These are phyloP conservation scores for Lucifuga dentata DNA, from an alignment of 2,113 vertebrate genomes.

Conservation along the genomic window DNA sequence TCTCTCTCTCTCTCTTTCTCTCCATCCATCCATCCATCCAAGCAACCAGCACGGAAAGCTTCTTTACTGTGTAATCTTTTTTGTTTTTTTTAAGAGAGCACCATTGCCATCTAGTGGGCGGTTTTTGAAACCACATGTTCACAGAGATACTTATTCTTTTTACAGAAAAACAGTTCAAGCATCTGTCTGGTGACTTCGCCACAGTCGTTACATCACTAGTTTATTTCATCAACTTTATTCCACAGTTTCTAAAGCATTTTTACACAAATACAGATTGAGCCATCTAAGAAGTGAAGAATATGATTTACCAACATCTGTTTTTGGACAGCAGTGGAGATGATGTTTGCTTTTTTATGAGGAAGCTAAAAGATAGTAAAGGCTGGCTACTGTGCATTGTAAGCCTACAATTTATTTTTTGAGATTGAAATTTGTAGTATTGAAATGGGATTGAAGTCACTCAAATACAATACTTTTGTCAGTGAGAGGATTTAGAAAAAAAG, in stretches of 20 bases:
- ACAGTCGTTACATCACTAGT: slow-evolving; percentile 1
- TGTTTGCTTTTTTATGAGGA: too few relatives aligned
- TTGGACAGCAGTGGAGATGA: too few relatives aligned
- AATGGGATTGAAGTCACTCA: background rate
- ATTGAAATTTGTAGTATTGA: background rate
- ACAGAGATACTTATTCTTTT: background rate
- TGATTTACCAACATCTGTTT: too few relatives aligned
- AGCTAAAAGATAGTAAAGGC: background rate
- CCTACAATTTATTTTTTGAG: background rate
- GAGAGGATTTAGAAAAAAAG: too few relatives aligned
- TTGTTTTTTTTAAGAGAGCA: slow-evolving; percentile 18
- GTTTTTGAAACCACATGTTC: slow-evolving; percentile 25
- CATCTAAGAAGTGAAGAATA: too few relatives aligned
- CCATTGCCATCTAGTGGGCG: slow-evolving; percentile 58
- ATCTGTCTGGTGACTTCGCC: slow-evolving; percentile 7
- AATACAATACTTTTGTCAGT: background rate
- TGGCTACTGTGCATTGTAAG: background rate
- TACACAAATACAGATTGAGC: too few relatives aligned
- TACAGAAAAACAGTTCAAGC: background rate
- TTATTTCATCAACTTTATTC: background rate
- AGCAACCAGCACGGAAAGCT: too few relatives aligned
- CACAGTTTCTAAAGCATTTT: too few relatives aligned
- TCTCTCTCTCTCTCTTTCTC: background rate
- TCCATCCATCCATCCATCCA: background rate
- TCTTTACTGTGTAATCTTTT: too few relatives aligned